Percentiles rank a stretch among this genome's conserved stretches.
These are phyloP conservation scores for Cataglyphis altisquamis DNA, from an alignment of 2,888 invertebrate genomes.

Conservation along the genomic window DNA sequence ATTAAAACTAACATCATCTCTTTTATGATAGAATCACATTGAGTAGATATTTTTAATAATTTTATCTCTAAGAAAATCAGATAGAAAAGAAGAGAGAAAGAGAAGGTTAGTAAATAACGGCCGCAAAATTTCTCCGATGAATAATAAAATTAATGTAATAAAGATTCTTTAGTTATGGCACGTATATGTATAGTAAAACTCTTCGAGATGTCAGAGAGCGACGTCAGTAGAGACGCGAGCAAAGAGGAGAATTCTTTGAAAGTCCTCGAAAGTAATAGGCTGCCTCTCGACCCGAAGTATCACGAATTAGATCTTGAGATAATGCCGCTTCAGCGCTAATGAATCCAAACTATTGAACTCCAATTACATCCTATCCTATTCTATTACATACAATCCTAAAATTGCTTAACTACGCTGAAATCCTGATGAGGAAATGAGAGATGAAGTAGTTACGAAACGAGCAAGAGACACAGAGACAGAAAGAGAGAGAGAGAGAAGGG, in stretches of 20 bases:
- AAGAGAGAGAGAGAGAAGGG: conserved; percentile 36
- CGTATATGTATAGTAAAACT: conserved; percentile 43
- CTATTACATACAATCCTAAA: no score
- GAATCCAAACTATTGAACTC: conserved; percentile 84
- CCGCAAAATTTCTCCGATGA: background rate
- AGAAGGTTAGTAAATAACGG: background rate
- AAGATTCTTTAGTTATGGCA: conserved; percentile 19
- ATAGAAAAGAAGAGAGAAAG: background rate
- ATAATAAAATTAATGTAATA: conserved; percentile 8
- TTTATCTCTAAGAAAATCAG: background rate
- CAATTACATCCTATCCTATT: conserved; percentile 80
- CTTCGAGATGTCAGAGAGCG: conserved; percentile 45
- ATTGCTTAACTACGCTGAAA: conserved; percentile 68
- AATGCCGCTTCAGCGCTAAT: conserved; percentile 81
- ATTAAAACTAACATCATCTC: background rate
- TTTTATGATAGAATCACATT: background rate
- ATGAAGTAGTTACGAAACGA: conserved; percentile 52
- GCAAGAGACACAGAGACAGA: conserved; percentile 35
- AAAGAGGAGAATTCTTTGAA: conserved; percentile 76
- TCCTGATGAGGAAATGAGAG: conserved; percentile 55
- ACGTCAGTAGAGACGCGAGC: conserved; percentile 52
- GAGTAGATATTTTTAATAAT: background rate
- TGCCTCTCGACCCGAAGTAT: conserved; percentile 72
- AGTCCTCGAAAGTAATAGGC: conserved; percentile 79
- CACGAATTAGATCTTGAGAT: conserved; percentile 82